Percentiles rank a stretch among this genome's conserved stretches.
phyloP scores from a whole-genome alignment of 2,113 vertebrate genomes.

The Phaethornis superciliosus region DNA sequence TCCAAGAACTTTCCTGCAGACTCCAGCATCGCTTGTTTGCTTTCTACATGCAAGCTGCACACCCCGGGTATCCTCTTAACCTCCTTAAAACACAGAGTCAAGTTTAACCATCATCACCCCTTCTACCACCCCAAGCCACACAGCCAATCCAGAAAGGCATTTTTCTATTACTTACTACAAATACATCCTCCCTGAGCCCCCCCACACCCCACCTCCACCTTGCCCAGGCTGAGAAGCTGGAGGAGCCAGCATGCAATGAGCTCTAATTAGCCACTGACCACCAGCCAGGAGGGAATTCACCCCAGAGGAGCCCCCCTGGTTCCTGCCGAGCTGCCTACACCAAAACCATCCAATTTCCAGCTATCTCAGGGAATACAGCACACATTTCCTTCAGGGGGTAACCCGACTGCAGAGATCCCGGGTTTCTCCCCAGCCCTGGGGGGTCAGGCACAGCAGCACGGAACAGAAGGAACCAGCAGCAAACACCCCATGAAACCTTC shows the following conservation, averaged over 20 bases:
- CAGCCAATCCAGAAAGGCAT: too few species aligned
- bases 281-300: too few species aligned
- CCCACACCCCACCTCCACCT: accelerated
- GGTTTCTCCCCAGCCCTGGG: background rate
- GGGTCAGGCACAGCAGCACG: accelerated
- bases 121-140: too few species aligned
- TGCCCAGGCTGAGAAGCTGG: accelerated
- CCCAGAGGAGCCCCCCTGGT: accelerated
- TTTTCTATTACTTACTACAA: background rate
- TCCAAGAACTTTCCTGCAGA: accelerated
- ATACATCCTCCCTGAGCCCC: accelerated
- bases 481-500: accelerated
- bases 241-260: background rate
- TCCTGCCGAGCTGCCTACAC: too few species aligned
- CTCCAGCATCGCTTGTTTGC: background rate
- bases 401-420: background rate
- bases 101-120: accelerated
- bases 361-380: accelerated
- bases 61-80: accelerated
- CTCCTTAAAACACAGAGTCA: background rate
- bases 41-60: accelerated
- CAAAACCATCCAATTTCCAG: background rate
- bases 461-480: background rate
- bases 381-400: accelerated
- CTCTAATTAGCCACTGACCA: background rate